Base-by-base conservation (phyloP, 1,140 invertebrate genomes). In the Ceratina australensis region DNA sequence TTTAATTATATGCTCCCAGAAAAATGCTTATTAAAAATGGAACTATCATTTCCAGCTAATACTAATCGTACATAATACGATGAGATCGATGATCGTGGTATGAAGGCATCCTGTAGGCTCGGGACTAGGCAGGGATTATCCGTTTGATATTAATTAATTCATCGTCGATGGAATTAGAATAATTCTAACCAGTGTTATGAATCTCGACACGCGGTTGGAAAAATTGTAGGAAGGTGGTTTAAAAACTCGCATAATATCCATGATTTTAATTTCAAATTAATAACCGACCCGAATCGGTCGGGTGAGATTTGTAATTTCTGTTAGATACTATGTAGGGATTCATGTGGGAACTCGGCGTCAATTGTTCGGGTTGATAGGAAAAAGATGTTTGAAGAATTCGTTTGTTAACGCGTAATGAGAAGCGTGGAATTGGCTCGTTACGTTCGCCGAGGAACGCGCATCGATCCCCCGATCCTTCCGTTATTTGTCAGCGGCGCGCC, bases 401-500 rank as follows among this genome's bases (percentile, higher is more conserved):
- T 75, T 66, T 60, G 52, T 79, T 74, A 65, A 54, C 64, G 63
- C 71, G 63, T 68, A 67, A 67, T 59, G 71, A 66, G 61, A 61
- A 24, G 26, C 77, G 49, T 26, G 68, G 60, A 78, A 66, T 63
- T 24, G 54, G 26, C 49, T 67, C 61, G 71, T 79, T 79, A 74
- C 47, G 49, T 61, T 75, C 49, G 28, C 28, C 71, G 16, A 1
- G 8, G 52, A 74, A 42, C 33, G 33, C 72, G 77, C 71, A 67
- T 79, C 56, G 69, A 56, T 57, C 33, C 68, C 68, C 28, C 81
- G 52, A 83, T 82, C 28, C 69, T 74, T 78, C 71, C 80, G 80
- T 81, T 81, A 83, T 83, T 83, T 72, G 82, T 63, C 71, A 65
- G 66, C 76, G 20, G 52, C 75, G 66, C 71, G 20, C 47, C 75